phyloP scores from a whole-genome alignment of 2,113 vertebrate genomes.

The Chascanopsetta lugubris region DNA sequence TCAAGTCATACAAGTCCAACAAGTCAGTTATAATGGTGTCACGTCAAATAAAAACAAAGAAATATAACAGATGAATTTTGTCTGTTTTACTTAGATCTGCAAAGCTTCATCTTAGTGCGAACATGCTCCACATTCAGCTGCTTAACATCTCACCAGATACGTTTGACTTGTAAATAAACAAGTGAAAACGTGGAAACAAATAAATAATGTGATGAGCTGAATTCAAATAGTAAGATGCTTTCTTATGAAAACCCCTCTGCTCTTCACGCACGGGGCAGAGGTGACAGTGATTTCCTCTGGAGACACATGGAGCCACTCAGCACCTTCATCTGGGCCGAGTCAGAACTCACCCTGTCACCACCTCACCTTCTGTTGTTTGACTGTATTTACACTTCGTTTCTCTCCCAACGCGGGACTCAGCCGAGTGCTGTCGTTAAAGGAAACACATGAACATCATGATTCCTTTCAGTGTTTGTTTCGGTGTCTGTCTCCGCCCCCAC shows the following conservation, averaged over 20 bases:
- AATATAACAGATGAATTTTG: slow-evolving; percentile 36
- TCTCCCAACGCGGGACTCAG: no score
- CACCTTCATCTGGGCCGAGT: slow-evolving; percentile 1
- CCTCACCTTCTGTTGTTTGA: no score
- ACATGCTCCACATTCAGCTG: not conserved
- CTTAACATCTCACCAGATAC: slow-evolving; percentile 9
- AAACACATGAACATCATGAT: no score
- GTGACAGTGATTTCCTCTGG: slow-evolving; percentile 2
- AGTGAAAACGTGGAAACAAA: slow-evolving; percentile 39
- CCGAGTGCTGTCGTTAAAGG: no score
- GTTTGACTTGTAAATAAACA: slow-evolving; percentile 25
- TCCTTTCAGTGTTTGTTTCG: not conserved
- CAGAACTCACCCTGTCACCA: no score
- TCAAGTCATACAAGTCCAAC: slow-evolving; percentile 50
- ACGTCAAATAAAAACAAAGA: slow-evolving; percentile 16
- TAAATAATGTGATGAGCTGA: slow-evolving; percentile 62
- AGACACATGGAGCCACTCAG: not conserved
- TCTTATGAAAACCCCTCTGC: slow-evolving; percentile 1
- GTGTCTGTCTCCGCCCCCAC: not conserved
- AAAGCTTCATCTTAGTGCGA: slow-evolving; percentile 34
- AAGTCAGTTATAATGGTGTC: slow-evolving; percentile 39
- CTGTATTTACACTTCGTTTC: no score
- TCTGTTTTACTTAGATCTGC: slow-evolving; percentile 28
- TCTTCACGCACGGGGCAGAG: not conserved
- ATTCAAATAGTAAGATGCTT: slow-evolving; percentile 54